phyloP scores from a whole-genome alignment of 2,113 vertebrate species.

The Atractosteus spatula region DNA sequence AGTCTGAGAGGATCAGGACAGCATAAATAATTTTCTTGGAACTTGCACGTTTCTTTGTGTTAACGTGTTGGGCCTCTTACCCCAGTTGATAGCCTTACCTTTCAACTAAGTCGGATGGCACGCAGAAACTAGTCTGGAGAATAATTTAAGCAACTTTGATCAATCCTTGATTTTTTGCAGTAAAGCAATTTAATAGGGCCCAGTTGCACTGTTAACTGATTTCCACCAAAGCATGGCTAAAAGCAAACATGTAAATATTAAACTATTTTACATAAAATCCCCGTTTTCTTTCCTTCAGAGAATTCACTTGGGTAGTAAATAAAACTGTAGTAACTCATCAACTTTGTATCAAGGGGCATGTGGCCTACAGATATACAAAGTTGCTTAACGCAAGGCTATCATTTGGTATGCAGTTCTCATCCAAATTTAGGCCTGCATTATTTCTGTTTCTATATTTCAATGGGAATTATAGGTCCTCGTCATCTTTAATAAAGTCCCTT shows the following conservation, averaged over 20 bases:
- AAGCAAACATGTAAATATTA: neutral
- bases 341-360: neutral
- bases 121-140: conserved; percentile 5
- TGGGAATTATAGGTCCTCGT: neutral
- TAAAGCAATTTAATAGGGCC: conserved; percentile 1
- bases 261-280: conserved; percentile 2
- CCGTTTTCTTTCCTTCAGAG: neutral
- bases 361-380: conserved; percentile 1
- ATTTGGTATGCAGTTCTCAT: neutral
- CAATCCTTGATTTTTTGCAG: conserved; percentile 10
- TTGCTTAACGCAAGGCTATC: neutral
- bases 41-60: too few relatives aligned
- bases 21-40: too few relatives aligned
- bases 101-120: neutral
- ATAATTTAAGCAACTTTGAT: conserved; percentile 6
- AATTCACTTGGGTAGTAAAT: neutral
- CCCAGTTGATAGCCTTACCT: neutral
- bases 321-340: neutral
- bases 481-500: conserved; percentile 3
- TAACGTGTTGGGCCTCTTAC: too few relatives aligned
- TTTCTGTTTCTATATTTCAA: neutral
- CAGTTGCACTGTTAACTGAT: conserved; percentile 10
- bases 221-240: neutral
- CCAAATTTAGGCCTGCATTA: neutral
- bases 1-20: too few relatives aligned